Evolutionary conservation across 53 echinoderm and acorn worm genomes (phyloP).

Genomic region (Arbacia lixula): DNA sequence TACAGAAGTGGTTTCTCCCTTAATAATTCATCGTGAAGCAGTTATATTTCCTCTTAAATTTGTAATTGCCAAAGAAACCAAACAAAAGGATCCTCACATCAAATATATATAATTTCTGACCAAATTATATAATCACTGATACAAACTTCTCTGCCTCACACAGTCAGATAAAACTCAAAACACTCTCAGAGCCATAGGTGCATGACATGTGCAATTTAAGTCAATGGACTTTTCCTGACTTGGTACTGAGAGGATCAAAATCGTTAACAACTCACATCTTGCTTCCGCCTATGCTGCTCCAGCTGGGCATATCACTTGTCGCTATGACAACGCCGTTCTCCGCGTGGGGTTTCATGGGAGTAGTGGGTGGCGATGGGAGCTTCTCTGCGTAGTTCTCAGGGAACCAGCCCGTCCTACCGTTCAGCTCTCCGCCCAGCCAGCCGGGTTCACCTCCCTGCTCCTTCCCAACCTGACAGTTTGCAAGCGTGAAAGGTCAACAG

Average conservation of each 20-base stretch:
- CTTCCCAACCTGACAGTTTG: slow-evolving; percentile 77
- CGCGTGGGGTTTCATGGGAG: slow-evolving; percentile 41
- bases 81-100: background rate
- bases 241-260: too few relatives aligned
- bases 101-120: too few relatives aligned
- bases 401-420: slow-evolving; percentile 93
- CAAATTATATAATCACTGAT: too few relatives aligned
- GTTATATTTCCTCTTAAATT: too few relatives aligned
- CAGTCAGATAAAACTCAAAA: too few relatives aligned
- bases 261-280: slow-evolving; percentile 66
- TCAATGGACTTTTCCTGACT: too few relatives aligned
- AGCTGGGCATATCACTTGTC: slow-evolving; percentile 43
- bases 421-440: slow-evolving; percentile 94
- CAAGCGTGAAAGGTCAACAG: background rate
- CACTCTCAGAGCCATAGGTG: too few relatives aligned
- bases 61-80: too few relatives aligned
- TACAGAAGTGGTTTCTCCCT: too few relatives aligned
- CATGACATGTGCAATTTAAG: too few relatives aligned
- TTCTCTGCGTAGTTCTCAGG: slow-evolving; percentile 96
- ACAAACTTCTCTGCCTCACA: too few relatives aligned
- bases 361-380: slow-evolving; percentile 63
- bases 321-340: slow-evolving; percentile 10
- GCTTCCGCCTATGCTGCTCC: slow-evolving; percentile 66
- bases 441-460: slow-evolving; percentile 92
- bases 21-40: too few relatives aligned